A percentile compares a stretch with the other conserved stretches of the same genome.
Conservation (phyloP, 2,113 vertebrate species). For the Gulo gulo region DNA sequence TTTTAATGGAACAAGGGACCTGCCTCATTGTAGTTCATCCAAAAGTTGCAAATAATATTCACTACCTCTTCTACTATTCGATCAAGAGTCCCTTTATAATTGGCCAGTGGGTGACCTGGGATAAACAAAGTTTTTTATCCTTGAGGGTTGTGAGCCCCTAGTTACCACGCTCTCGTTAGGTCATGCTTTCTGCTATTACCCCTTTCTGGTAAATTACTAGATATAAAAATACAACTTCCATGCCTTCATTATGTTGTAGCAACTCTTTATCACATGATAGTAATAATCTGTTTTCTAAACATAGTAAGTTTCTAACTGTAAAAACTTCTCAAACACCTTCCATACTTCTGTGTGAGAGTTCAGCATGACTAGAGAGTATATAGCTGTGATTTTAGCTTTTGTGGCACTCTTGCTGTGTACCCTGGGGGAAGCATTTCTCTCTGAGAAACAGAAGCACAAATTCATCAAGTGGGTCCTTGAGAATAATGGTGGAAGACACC, state of each 20-base stretch:
- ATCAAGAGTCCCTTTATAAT: not conserved
- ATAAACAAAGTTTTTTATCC: not conserved
- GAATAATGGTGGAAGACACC: not conserved
- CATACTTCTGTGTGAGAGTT: not conserved
- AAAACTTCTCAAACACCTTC: not conserved
- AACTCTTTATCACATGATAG: not conserved
- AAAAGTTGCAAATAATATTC: not conserved
- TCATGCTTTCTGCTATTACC: not conserved
- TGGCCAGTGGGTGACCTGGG: not conserved
- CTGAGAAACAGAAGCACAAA: not conserved
- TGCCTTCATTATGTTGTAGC: slow-evolving; percentile 7
- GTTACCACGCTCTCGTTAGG: not conserved
- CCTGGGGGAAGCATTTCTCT: not conserved
- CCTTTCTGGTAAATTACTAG: slow-evolving; percentile 2
- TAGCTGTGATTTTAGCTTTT: not conserved
- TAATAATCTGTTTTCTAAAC: not conserved
- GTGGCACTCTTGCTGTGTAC: not conserved
- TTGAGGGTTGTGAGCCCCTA: not conserved
- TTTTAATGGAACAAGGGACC: not conserved
- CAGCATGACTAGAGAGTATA: not conserved
- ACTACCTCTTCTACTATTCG: not conserved
- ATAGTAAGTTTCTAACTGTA: not conserved
- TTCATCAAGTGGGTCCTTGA: not conserved
- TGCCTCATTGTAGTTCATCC: not conserved
- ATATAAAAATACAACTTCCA: not conserved